Base-by-base conservation (phyloP, 2,113 vertebrate genomes). In the Amphiprion ocellaris region DNA sequence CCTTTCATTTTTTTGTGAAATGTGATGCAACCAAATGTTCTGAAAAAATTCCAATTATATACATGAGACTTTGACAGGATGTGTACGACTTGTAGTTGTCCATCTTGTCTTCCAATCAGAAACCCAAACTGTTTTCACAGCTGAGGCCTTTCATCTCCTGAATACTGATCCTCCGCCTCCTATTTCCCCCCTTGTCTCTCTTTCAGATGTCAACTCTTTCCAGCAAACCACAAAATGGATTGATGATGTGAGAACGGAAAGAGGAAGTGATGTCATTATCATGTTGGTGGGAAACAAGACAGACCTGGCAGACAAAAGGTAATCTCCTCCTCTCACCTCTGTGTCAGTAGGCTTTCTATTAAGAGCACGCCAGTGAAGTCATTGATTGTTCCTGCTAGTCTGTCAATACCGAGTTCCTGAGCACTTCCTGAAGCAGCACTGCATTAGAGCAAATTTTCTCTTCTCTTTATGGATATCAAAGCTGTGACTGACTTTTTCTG, bases 201-300 rank as follows among this genome's bases (percentile, higher is more conserved):
- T 65, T 60, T 21, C 89, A 99, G 98, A 99, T 86, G 97, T 99
- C 90, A 99, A 99, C 94, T 99, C 98, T 28, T 99, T 99, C 95
- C 98, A 99, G 92, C 98, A 99, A 94, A 99, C 98, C 78, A 99
- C 98, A 89, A 99, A 99, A 92, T 99, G 98, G 98, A 99, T 99
- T 19, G 98, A 99, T 72, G 98, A 99, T 5, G 98, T 99, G 92
- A 94, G 98, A 94, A 99, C 98, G 79, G 98, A 99, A 95, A 93
- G 98, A 94, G 98, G 98, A 94, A 96, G 98, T 69, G 98, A 99
- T 73, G 98, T 99, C 94, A 99, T 99, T 82, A 99, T 99, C 81
- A 99, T 99, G 98, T 93, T 99, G 92, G 98, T 99, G 93, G 98
- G 98, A 86, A 99, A 99, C 94, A 99, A 99, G 93, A 99, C 98